These are phyloP conservation scores for Pecten maximus DNA, from an alignment of 2,888 invertebrate genomes.

Conservation along the genomic window DNA sequence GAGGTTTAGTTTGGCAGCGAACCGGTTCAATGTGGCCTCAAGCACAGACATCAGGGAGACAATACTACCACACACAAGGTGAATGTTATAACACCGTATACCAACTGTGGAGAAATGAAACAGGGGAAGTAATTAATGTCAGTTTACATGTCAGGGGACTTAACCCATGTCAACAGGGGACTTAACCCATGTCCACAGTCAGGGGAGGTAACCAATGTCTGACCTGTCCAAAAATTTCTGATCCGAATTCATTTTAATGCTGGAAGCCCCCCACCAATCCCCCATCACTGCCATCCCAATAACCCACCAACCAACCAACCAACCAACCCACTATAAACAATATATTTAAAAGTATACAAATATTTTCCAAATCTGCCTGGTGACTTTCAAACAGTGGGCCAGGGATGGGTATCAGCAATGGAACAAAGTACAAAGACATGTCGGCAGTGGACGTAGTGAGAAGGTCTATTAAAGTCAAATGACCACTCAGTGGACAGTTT, in stretches of 20 bases:
- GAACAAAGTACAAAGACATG: background rate
- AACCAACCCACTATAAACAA: too few species aligned
- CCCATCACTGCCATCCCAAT: too few species aligned
- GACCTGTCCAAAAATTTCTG: too few species aligned
- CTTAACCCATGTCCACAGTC: background rate
- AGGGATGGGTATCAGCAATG: background rate
- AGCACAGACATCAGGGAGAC: conserved; percentile 74
- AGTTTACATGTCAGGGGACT: background rate
- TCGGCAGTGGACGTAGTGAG: background rate
- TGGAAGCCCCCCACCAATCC: too few species aligned
- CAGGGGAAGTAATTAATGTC: background rate
- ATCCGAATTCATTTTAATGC: too few species aligned
- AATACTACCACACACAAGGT: conserved; percentile 79
- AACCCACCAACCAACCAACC: too few species aligned
- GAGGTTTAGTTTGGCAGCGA: conserved; percentile 67
- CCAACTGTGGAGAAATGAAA: conserved; percentile 72
- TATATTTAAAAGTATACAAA: too few species aligned
- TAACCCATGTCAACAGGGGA: background rate
- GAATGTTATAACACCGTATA: conserved; percentile 76
- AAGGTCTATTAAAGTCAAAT: background rate
- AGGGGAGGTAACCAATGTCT: background rate
- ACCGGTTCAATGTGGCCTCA: conserved; percentile 70
- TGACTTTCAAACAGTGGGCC: too few species aligned
- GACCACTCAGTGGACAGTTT: background rate
- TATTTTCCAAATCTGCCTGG: too few species aligned